Evolutionary conservation across 2,113 vertebrate genomes (phyloP).

Genomic region (Zosterops lateralis): DNA sequence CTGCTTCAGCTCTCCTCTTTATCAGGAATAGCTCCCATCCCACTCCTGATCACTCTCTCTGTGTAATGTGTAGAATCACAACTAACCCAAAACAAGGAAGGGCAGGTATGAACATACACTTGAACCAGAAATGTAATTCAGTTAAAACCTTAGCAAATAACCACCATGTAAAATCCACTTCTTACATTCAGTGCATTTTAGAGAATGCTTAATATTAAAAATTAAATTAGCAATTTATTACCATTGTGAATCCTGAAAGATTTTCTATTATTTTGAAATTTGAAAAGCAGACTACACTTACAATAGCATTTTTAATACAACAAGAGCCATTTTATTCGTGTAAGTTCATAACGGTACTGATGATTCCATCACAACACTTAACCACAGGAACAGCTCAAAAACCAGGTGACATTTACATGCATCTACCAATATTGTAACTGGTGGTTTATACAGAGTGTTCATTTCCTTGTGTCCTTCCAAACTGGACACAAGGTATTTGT

Average conservation of each 20-base stretch:
- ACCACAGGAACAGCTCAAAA: not conserved
- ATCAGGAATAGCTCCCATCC: not conserved
- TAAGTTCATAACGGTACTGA: not conserved
- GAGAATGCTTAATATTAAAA: not conserved
- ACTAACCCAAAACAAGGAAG: not conserved
- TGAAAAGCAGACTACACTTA: not conserved
- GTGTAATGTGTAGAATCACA: not conserved
- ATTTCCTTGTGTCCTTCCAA: not conserved
- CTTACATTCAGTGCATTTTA: not conserved
- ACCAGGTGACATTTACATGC: not conserved
- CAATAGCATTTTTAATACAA: not conserved
- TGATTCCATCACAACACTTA: not conserved
- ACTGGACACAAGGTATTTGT: not conserved
- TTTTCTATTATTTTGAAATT: not conserved
- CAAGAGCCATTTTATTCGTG: conserved; percentile 1
- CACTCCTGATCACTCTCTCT: not conserved
- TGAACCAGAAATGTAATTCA: not conserved
- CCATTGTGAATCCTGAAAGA: not conserved
- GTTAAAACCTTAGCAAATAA: not conserved
- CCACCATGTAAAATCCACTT: not conserved
- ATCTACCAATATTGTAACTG: not conserved
- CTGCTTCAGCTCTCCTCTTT: not conserved
- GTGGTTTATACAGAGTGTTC: not conserved
- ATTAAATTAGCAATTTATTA: not conserved
- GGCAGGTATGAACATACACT: not conserved